These are phyloP conservation scores for Corynorhinus townsendii DNA, from an alignment of 2,113 vertebrate genomes.

Conservation along the genomic window DNA sequence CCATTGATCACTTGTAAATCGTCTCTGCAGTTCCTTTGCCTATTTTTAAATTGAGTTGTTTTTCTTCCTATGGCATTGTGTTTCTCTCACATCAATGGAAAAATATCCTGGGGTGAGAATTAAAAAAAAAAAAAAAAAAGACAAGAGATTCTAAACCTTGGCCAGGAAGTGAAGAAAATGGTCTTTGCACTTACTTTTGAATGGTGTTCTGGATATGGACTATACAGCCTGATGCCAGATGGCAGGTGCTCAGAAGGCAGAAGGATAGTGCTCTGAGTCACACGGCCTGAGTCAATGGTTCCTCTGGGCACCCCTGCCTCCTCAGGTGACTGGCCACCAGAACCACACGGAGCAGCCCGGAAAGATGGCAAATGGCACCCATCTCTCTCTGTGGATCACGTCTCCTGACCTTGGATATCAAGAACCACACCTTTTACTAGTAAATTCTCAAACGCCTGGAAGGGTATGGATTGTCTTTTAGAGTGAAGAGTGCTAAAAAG, in stretches of 20 bases:
- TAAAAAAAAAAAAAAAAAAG: no score
- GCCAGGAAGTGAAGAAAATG: neutral
- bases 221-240: neutral
- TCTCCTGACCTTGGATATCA: neutral
- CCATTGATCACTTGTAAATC: neutral
- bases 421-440: neutral
- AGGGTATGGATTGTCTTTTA: neutral
- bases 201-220: neutral
- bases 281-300: neutral
- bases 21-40: neutral
- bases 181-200: neutral
- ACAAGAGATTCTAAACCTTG: no score
- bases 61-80: neutral
- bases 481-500: neutral
- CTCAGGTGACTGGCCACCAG: neutral
- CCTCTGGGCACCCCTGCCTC: neutral
- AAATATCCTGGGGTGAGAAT: no score
- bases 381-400: neutral
- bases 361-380: neutral
- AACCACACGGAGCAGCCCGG: neutral
- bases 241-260: neutral
- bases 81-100: no score
- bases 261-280: neutral
- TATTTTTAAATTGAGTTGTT: neutral
- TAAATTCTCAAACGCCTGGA: neutral